Conservation (phyloP, 1,140 invertebrate species). For the Andrena cerasifolii region DNA sequence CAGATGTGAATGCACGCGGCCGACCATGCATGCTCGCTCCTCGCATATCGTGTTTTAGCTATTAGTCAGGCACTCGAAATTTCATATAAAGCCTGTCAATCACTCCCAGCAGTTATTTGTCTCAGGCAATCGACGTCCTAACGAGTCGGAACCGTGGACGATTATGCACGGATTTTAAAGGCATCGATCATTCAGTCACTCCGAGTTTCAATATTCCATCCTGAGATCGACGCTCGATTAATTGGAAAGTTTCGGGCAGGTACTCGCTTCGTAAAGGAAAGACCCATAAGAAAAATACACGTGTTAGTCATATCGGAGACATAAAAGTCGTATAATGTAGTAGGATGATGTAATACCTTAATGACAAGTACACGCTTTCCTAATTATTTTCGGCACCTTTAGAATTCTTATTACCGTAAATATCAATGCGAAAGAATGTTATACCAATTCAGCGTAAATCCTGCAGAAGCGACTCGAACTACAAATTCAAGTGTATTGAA, state of each 20-base stretch:
- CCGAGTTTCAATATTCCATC: slow-evolving; percentile 17
- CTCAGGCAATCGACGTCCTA: slow-evolving; percentile 63
- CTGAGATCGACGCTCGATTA: slow-evolving; percentile 38
- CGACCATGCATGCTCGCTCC: background rate
- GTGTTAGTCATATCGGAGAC: no score
- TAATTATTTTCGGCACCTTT: no score
- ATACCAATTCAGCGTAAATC: no score
- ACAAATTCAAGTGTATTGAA: no score
- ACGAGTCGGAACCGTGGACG: slow-evolving; percentile 45
- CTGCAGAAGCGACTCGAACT: no score
- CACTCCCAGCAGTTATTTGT: slow-evolving; percentile 71
- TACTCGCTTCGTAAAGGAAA: background rate
- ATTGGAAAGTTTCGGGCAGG: slow-evolving; percentile 29
- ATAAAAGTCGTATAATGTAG: no score
- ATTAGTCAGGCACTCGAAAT: slow-evolving; percentile 77
- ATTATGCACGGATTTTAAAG: slow-evolving; percentile 38
- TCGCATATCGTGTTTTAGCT: slow-evolving; percentile 54
- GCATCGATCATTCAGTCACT: slow-evolving; percentile 42
- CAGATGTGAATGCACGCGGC: slow-evolving; percentile 41
- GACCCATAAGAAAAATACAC: no score
- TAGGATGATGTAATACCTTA: no score
- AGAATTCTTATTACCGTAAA: no score
- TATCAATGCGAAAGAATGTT: no score
- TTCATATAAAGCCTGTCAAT: slow-evolving; percentile 78
- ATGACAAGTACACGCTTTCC: no score